Evolutionary conservation across 2,888 invertebrate genomes (phyloP).

Genomic region (Steromphala cineraria): DNA sequence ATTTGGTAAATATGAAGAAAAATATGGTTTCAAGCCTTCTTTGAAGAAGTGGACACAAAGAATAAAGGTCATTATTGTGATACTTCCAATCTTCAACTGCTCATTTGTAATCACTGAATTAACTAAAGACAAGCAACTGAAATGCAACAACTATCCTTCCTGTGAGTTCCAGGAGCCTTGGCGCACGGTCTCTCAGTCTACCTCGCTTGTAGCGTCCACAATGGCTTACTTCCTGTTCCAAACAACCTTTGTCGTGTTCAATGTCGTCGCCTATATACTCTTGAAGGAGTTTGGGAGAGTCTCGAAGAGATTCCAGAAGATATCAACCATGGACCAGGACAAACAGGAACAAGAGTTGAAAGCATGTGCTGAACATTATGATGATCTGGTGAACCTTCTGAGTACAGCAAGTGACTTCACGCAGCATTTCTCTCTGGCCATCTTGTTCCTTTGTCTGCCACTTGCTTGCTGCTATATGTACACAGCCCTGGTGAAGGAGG

Average conservation of each 20-base stretch:
- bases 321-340: background rate
- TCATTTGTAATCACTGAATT: background rate
- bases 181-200: background rate
- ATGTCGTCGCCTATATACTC: background rate
- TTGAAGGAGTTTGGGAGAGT: background rate
- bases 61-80: background rate
- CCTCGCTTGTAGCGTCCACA: too few species aligned
- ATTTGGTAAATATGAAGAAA: background rate
- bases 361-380: background rate
- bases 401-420: background rate
- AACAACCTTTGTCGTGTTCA: background rate
- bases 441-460: background rate
- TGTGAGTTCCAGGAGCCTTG: background rate
- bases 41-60: background rate
- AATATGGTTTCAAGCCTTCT: background rate
- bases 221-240: background rate
- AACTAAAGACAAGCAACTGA: background rate
- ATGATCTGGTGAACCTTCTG: background rate
- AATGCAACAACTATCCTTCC: background rate
- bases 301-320: background rate
- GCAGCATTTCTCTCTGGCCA: background rate
- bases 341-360: background rate
- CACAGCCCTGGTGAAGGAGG: background rate
- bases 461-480: background rate
- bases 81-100: background rate